Evolutionary conservation across 2,888 invertebrate species (phyloP).

Genomic region (Chloroclysta siterata): DNA sequence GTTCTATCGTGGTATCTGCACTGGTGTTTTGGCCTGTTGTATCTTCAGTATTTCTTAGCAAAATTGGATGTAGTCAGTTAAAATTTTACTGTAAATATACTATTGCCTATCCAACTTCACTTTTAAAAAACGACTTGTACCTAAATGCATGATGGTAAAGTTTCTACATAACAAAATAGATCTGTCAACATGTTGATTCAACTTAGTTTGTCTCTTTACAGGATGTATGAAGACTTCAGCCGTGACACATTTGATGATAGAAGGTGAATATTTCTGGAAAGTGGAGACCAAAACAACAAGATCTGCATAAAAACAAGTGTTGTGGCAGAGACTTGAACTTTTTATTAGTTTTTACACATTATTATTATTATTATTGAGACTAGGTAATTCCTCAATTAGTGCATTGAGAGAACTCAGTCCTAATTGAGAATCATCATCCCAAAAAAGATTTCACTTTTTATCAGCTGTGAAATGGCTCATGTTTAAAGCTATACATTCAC

Average conservation of each 20-base stretch:
- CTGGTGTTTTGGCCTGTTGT: slow-evolving; percentile 22
- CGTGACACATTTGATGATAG: slow-evolving; percentile 95
- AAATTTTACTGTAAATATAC: background rate
- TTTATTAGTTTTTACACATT: too few species aligned
- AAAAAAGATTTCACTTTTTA: too few species aligned
- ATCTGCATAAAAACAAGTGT: too few species aligned
- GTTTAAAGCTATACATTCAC: too few species aligned
- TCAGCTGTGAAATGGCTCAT: too few species aligned
- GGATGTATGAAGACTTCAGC: slow-evolving; percentile 95
- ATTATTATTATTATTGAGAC: too few species aligned
- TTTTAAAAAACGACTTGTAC: too few species aligned
- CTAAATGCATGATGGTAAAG: background rate
- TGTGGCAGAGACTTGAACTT: too few species aligned
- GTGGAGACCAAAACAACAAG: too few species aligned
- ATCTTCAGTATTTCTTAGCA: background rate
- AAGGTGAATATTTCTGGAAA: slow-evolving; percentile 83
- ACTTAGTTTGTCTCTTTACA: slow-evolving; percentile 61
- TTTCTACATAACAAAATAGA: background rate
- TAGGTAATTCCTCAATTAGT: too few species aligned
- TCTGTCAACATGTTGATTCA: slow-evolving; percentile 9
- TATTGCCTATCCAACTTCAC: background rate
- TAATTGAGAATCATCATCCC: too few species aligned
- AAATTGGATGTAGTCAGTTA: background rate
- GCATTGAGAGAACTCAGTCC: too few species aligned
- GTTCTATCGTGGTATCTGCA: slow-evolving; percentile 19